These are phyloP conservation scores for Morbakka virulenta DNA, from an alignment of 30 jellyfish, hydroid and myxozoan species.

Conservation along the genomic window DNA sequence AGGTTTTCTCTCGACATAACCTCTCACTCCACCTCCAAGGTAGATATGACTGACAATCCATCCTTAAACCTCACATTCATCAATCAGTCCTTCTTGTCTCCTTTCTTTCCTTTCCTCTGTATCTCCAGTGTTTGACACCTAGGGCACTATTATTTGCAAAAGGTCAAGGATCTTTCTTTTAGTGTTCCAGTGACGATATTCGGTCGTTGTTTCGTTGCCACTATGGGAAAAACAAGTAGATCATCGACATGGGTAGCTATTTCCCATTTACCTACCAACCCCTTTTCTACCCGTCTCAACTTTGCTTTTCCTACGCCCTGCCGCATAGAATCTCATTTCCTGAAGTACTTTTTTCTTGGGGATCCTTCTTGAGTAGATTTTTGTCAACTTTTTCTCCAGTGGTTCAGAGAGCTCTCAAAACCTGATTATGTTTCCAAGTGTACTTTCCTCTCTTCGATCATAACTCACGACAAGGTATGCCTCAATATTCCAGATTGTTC, in stretches of 20 bases:
- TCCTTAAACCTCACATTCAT: neutral
- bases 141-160: neutral
- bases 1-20: neutral
- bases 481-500: no score
- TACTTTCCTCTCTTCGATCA: no score
- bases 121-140: neutral
- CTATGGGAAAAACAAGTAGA: neutral
- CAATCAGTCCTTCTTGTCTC: neutral
- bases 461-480: no score
- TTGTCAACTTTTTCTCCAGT: no score
- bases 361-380: no score
- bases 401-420: no score
- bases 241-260: neutral
- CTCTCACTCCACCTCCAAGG: neutral
- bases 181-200: neutral
- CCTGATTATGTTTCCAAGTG: no score
- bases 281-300: neutral
- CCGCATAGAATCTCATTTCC: no score
- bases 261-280: neutral
- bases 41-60: neutral
- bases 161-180: neutral
- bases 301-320: no score
- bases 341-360: no score
- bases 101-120: neutral
- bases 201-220: neutral